Conservation (phyloP, 1,140 invertebrate species). For the Ceratosolen fusciceps region DNA sequence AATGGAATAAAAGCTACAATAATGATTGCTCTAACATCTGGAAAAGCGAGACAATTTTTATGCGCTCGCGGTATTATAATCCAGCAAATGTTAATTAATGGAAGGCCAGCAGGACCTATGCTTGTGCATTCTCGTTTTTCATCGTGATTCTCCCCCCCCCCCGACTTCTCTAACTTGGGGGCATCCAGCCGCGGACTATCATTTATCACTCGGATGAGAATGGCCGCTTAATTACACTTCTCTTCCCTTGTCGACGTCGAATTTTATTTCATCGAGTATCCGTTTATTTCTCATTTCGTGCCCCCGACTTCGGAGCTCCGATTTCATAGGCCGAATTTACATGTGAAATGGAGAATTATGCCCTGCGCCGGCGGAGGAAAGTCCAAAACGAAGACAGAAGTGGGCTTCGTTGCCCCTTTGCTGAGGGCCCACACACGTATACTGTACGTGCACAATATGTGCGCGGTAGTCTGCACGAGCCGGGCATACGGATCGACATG, state of each 20-base stretch:
- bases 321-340: constrained; percentile 21
- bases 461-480: too few species aligned
- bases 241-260: background rate
- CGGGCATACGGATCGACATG: background rate
- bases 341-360: constrained; percentile 8
- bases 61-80: background rate
- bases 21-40: background rate
- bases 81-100: constrained; percentile 15
- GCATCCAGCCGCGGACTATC: background rate
- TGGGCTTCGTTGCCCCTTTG: background rate
- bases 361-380: background rate
- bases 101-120: background rate
- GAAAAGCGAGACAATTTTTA: background rate
- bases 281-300: constrained; percentile 31
- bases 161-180: too few species aligned
- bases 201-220: constrained; percentile 17
- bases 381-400: background rate
- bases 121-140: background rate
- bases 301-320: background rate
- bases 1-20: background rate
- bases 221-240: constrained; percentile 20
- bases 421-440: too few species aligned
- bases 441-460: background rate
- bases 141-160: background rate
- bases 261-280: background rate